Evolutionary conservation across 2,797 vertebrate species (phyloP), one percentile per base, ranked within the genome.

Genomic region (Scolopax rusticola): DNA sequence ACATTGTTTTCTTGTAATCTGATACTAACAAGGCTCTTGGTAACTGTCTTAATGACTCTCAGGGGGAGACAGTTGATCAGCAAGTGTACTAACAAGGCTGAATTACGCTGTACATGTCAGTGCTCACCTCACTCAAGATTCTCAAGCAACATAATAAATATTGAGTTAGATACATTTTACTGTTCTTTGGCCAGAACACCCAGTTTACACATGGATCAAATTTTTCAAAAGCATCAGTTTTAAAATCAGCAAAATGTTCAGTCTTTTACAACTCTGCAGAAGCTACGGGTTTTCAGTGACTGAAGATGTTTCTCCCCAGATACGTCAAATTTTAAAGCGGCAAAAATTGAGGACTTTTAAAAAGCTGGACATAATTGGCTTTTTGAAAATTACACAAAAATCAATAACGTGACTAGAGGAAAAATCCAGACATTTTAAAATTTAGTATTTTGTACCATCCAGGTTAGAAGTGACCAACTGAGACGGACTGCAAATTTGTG

Each of bases 261-360:
- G 24, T 2, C 41, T 15, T 27, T 11, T 7, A 9, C n/a, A 30
- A 7, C 51, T 50, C 70, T 1, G 5, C 0, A 1, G 25, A 8
- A 78, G 57, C 23, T 50, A 36, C 41, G 78, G 33, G 36, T 32
- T 51, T 54, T 1, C 60, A 20, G 38, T 2, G 25, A 16, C n/a
- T 3, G 38, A 73, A 56, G 54, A 11, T 12, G 15, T 57, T 78
- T 53, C 69, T 51, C 12, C 25, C n/a, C 51, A 28, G 11, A 85
- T 13, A 76, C 33, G 11, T 41, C 14, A 1, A 8, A 8, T 59
- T 87, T 81, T 43, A 57, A 83, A 80, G 50, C 50, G 47, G 9
- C 10, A 69, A 65, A 53, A 79, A 13, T 1, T 48, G 24, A 79
- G 47, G 32, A 32, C 1, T 60, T 68, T 15, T 8, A 0, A 16